A percentile compares a stretch with the other conserved stretches of the same genome.
Evolutionary conservation across 1,140 invertebrate species (phyloP).

Genomic region (Probaryconus sp.): DNA sequence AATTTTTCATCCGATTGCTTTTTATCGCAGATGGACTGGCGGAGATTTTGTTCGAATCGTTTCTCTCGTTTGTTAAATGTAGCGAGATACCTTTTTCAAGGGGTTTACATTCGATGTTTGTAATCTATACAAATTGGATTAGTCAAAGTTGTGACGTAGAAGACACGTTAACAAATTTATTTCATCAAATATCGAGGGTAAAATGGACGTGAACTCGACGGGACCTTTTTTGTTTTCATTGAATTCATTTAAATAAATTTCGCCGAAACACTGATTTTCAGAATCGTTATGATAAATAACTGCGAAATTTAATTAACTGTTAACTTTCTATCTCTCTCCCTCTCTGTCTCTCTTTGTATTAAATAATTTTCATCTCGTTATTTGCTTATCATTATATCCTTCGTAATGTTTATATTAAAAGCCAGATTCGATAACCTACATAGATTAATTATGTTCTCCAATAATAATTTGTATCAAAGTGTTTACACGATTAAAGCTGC

Average conservation of each 20-base stretch:
- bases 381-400: slow-evolving; percentile 12
- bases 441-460: slow-evolving; percentile 15
- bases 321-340: too few relatives aligned
- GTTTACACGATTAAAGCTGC: slow-evolving; percentile 1
- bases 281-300: too few relatives aligned
- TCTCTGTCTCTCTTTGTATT: too few relatives aligned
- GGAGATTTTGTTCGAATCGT: slow-evolving; percentile 9
- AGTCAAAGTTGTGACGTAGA: slow-evolving; percentile 10
- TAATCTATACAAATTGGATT: slow-evolving; percentile 33
- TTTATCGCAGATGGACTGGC: slow-evolving; percentile 2
- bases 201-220: too few relatives aligned
- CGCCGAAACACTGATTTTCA: too few relatives aligned
- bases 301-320: too few relatives aligned
- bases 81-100: slow-evolving; percentile 15
- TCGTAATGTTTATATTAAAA: slow-evolving; percentile 10
- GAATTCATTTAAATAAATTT: too few relatives aligned
- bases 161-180: neutral
- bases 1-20: slow-evolving; percentile 12
- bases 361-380: slow-evolving; percentile 11
- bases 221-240: too few relatives aligned
- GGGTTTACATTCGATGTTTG: slow-evolving; percentile 19
- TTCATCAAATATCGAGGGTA: too few relatives aligned
- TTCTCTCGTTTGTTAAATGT: slow-evolving; percentile 32
- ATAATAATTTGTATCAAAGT: slow-evolving; percentile 11
- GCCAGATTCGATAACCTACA: slow-evolving; percentile 9